phyloP scores from a whole-genome alignment of 2,888 invertebrate species.

The Orthosia incerta region DNA sequence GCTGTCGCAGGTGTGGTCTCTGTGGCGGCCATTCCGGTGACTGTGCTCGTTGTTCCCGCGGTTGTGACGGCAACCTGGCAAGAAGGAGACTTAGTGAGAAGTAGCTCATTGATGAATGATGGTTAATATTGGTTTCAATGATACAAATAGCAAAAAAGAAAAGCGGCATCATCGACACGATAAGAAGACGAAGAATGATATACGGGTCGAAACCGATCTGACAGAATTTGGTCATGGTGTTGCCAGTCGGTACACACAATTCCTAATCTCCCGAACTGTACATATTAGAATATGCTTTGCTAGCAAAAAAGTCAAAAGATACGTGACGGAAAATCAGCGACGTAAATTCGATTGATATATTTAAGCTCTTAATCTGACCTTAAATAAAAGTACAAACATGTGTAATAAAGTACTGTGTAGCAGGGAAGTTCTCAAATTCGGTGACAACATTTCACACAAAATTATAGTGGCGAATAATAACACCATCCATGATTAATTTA shows the following conservation, averaged over 20 bases:
- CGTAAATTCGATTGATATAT: neutral
- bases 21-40: constrained; percentile 87
- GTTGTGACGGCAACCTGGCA: constrained; percentile 85
- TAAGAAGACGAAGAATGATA: too few relatives aligned
- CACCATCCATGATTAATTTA: constrained; percentile 25
- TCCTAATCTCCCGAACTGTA: neutral
- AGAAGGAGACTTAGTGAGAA: neutral
- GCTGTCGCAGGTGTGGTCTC: constrained; percentile 95
- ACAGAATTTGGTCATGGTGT: too few relatives aligned
- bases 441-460: neutral
- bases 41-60: constrained; percentile 89
- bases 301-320: neutral
- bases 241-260: too few relatives aligned
- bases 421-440: neutral
- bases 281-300: neutral
- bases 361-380: neutral
- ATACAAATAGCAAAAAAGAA: too few relatives aligned
- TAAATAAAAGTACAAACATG: neutral
- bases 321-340: neutral
- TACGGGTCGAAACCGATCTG: neutral
- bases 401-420: neutral
- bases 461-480: constrained; percentile 11
- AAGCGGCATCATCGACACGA: too few relatives aligned
- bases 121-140: neutral
- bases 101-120: neutral